phyloP scores from a whole-genome alignment of 1,140 invertebrate species.

The Euura lappo region DNA sequence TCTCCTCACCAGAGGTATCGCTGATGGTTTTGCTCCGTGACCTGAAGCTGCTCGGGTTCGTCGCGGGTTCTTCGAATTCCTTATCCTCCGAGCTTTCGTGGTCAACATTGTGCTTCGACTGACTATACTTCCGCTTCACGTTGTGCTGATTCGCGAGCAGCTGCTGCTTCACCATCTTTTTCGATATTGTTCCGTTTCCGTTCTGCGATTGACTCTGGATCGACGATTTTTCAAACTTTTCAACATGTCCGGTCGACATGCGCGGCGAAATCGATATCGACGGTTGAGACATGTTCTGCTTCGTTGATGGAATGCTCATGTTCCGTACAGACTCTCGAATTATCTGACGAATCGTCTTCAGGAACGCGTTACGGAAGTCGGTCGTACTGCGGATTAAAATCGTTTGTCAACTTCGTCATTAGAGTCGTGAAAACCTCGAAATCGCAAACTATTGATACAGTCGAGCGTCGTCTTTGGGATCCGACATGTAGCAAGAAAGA shows the following conservation, averaged over 20 bases:
- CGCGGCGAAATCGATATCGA: conserved; percentile 52
- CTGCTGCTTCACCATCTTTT: conserved; percentile 58
- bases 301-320: conserved; percentile 89
- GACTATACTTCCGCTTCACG: conserved; percentile 78
- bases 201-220: conserved; percentile 38
- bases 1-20: conserved; percentile 73
- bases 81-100: conserved; percentile 68
- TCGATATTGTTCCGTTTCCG: conserved; percentile 54
- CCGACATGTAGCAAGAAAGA: no score
- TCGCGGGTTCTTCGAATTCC: conserved; percentile 52
- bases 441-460: no score
- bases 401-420: not conserved
- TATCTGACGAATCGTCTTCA: conserved; percentile 95
- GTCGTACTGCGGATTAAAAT: conserved; percentile 71
- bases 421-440: not conserved
- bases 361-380: conserved; percentile 94
- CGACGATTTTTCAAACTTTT: conserved; percentile 51
- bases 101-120: conserved; percentile 89
- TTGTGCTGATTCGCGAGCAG: conserved; percentile 77
- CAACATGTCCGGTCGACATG: conserved; percentile 53
- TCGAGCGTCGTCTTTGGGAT: no score
- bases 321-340: conserved; percentile 94
- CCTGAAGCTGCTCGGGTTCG: conserved; percentile 67
- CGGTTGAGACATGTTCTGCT: conserved; percentile 60
- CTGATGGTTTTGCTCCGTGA: conserved; percentile 89